These are phyloP conservation scores for Hypotaenidia okinawae DNA, from an alignment of 2,797 vertebrate genomes.

Conservation along the genomic window DNA sequence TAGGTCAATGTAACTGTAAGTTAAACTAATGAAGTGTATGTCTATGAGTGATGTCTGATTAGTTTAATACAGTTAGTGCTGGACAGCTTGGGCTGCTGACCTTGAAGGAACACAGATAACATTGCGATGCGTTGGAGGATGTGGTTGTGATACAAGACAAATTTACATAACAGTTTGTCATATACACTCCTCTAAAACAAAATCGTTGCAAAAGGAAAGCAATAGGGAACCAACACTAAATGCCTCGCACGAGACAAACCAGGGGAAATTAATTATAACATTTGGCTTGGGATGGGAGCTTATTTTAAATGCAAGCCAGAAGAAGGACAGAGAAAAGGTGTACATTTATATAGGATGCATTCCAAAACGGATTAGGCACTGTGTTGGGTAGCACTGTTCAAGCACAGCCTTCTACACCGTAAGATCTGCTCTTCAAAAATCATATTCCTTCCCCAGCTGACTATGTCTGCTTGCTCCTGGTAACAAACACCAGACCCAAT, in stretches of 20 bases:
- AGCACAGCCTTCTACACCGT: background rate
- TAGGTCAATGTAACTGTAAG: conserved; percentile 73
- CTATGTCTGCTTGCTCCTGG: background rate
- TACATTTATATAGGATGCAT: background rate
- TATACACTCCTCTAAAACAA: conserved; percentile 66
- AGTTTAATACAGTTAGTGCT: conserved; percentile 73
- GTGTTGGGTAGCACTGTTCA: conserved; percentile 9
- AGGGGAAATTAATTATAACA: conserved; percentile 13
- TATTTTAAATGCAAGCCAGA: conserved; percentile 61
- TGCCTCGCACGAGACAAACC: background rate
- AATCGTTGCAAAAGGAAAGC: conserved; percentile 55
- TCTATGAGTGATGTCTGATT: conserved; percentile 73
- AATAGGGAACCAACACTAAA: conserved; percentile 20
- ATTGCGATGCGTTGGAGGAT: conserved; percentile 70
- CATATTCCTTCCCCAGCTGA: background rate
- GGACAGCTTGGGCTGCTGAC: conserved; percentile 73
- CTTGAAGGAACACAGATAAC: conserved; percentile 77
- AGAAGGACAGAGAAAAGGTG: conserved; percentile 35
- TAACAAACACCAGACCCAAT: background rate
- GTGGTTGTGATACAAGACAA: conserved; percentile 63
- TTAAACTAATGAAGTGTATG: conserved; percentile 76
- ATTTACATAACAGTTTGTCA: conserved; percentile 69
- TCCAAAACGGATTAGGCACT: background rate
- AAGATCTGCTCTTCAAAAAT: background rate
- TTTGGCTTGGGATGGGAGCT: conserved; percentile 27